Base-by-base conservation (phyloP, 1,140 invertebrate species). In the Frieseomelitta varia region DNA sequence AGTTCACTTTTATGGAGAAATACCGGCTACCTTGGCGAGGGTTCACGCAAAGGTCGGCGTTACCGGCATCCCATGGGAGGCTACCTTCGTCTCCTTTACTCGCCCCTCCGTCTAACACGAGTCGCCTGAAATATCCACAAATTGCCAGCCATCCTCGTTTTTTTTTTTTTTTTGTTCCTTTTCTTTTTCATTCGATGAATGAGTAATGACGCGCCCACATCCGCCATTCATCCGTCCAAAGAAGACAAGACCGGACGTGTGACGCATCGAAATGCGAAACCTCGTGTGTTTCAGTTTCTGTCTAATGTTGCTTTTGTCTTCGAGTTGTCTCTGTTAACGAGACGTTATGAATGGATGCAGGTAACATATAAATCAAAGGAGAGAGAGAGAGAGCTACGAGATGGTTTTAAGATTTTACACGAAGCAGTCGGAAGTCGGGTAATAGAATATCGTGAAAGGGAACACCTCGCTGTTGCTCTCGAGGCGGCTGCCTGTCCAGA, bases 101-200 rank as follows among this genome's bases (percentile, higher is more conserved):
- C 53, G 77, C 77, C 58, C 74, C 12, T n/a, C 58, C 14, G 74
- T 84, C 76, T 74, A 82, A 88, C 89, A 78, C 85, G 83, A 87
- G 63, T 30, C 80, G 68, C 81, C 75, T 90, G 56, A 87, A 91
- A 91, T 91, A 91, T 90, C 88, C 88, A 90, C 78, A 81, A 90
- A n/a, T 2, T 30, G 30, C 30, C 30, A 30, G 30, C 78, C 58
- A 53, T 67, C 72, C 79, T 86, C 85, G 77, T 87, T 90, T 88
- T 55, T 89, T 90, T 81, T 83, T 81, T 79, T 84, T 87, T 90
- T 89, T n/a, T n/a, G n/a, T n/a, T n/a, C n/a, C n/a, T n/a, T n/a
- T n/a, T n/a, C n/a, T n/a, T n/a, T 61, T 88, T 90, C 85, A 81
- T 77, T 80, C 83, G 69, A 90, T 88, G 84, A 90, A 90, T 90